Evolutionary conservation across 2,113 vertebrate species (phyloP).

Genomic region (Hyperopisus bebe): DNA sequence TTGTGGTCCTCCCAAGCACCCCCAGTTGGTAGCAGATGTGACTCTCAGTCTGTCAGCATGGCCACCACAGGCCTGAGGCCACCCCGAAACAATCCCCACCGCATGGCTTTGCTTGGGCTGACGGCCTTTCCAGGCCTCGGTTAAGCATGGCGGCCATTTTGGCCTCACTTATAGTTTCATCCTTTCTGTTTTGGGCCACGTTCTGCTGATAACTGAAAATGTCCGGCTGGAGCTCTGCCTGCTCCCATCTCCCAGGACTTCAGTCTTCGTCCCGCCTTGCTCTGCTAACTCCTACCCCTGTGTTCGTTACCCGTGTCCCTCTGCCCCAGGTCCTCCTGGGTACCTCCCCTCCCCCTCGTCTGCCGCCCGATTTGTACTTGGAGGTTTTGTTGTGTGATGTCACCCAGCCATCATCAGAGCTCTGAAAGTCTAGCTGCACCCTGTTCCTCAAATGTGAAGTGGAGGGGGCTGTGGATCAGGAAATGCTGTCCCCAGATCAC

Average conservation of each 20-base stretch:
- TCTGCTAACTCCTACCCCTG: not conserved
- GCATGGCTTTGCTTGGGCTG: not conserved
- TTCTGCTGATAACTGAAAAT: not conserved
- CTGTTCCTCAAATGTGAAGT: slow-evolving; percentile 26
- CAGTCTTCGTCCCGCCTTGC: not conserved
- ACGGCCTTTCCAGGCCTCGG: not conserved
- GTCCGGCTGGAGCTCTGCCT: not conserved
- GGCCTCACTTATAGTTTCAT: not conserved
- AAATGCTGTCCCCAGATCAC: not conserved
- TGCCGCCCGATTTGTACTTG: slow-evolving; percentile 54
- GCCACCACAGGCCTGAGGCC: not conserved
- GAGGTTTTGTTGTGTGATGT: slow-evolving; percentile 64
- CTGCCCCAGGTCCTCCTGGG: not conserved
- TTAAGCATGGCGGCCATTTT: not conserved
- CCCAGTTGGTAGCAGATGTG: not conserved
- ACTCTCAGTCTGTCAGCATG: not conserved
- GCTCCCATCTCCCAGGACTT: not conserved
- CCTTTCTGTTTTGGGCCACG: not conserved
- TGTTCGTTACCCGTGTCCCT: not conserved
- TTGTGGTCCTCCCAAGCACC: not conserved
- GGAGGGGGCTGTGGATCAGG: slow-evolving; percentile 6
- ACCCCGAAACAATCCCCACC: not conserved
- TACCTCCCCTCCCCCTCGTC: not conserved
- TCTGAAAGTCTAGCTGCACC: slow-evolving; percentile 52
- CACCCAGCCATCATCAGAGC: slow-evolving; percentile 62